Base-by-base conservation (phyloP, 2,797 vertebrate genomes). In the Gallinago solitaria region DNA sequence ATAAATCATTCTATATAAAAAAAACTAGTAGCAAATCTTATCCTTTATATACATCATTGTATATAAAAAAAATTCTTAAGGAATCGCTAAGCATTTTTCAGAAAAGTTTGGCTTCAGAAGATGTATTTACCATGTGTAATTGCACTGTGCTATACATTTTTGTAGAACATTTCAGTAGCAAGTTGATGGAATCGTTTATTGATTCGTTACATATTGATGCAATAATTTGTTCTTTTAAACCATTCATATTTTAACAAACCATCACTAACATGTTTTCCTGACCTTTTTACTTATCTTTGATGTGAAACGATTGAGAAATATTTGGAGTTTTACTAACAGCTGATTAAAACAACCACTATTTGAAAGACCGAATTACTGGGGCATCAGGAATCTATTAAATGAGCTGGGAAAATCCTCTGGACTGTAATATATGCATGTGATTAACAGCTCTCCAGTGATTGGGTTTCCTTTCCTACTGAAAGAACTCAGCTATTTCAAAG, bases 281-380 rank as follows among this genome's bases (percentile, higher is more conserved):
- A 73, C 33, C 48, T 83, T 64, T 80, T 87, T 83, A 54, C 45
- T 39, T 83, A 87, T 23, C 57, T 87, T 64, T 81, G 65, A 84
- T 81, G 65, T 51, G 35, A 84, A 87, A 60, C 9, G 30, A 51
- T n/a, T 77, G 54, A 78, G 35, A 45, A 77, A 73, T 50, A 16
- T 33, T 82, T 77, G 51, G 54, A 63, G 45, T 69, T 83, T 60
- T 73, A 73, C 35, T 87, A 87, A 45, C 10, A 83, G 47, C 35
- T 69, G 83, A 76, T 90, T 90, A 90, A 94, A 94, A 81, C 50
- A 73, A 51, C 11, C 45, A 32, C 27, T 59, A 21, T 74, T 47
- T 84, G 60, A 95, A 92, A 84, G 79, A 59, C 15, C 73, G 59
- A 84, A 74, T 81, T 94, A 92, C 54, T 69, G 37, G 60, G 75